Base-by-base conservation (phyloP, 1,140 invertebrate genomes). In the Trichonephila clavata region DNA sequence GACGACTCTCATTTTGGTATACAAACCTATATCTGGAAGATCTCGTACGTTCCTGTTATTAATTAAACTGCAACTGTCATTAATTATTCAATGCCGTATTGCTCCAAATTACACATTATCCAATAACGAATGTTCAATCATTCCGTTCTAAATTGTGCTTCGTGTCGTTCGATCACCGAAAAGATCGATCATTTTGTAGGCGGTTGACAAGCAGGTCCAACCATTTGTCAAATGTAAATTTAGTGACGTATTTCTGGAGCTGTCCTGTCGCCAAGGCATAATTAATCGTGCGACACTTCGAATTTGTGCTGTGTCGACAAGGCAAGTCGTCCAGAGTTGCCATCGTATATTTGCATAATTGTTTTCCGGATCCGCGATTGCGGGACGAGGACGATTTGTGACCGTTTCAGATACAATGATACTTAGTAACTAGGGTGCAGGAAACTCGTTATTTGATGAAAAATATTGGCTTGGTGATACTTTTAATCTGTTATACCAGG, bases 201-300 rank as follows among this genome's bases (percentile, higher is more conserved):
- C 32, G 16, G 7, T 16, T 77, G 71, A 32, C 71, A 77, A 4
- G 14, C 13, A 0, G 5, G 32, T 18, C 18, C 27, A 18, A 77
- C 71, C 27, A 77, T 77, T 77, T 32, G 71, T 77, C 71, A 77
- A 77, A 77, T 39, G 71, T 77, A 77, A 77, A 77, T 77, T 14
- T 77, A 14, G 71, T 20, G 71, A 77, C 71, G 27, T 16, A 20
- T 39, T 77, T 77, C 71, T 32, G 16, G 27, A 20, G 24, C 71
- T 27, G 0, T 18, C 24, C 71, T 77, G 71, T 77, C 71, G 71
- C 14, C 6, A 32, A 20, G 71, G 71, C 27, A 77, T 77, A 77
- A 77, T 77, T 77, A 77, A 77, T 77, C 14, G 27, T 39, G 71
- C 16, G 71, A 39, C 71, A 77, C 27, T 20, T 77, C 71, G 71